Percentiles rank a stretch among this genome's conserved stretches.
Conservation (phyloP, 2,113 vertebrate genomes). For the Myotis lucifugus region DNA sequence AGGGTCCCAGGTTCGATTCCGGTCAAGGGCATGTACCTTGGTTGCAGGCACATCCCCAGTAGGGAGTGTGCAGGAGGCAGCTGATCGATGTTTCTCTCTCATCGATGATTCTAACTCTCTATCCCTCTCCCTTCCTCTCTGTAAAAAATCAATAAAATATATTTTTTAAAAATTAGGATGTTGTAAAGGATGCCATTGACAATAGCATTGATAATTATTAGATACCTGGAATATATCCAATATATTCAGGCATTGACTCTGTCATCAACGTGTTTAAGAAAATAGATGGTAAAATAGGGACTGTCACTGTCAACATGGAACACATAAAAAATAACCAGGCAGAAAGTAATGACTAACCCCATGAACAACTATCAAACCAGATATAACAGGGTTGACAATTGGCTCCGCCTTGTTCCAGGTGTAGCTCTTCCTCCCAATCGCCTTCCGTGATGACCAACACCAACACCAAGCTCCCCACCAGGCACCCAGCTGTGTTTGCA, state of each 20-base stretch:
- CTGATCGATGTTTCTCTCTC: no score
- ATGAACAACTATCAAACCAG: neutral
- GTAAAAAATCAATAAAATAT: no score
- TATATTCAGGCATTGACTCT: neutral
- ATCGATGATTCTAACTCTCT: no score
- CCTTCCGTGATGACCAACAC: neutral
- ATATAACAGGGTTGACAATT: neutral
- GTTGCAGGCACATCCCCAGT: no score
- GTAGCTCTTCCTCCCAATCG: neutral
- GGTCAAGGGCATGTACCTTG: no score
- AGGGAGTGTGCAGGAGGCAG: no score
- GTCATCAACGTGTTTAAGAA: neutral
- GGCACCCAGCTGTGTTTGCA: neutral
- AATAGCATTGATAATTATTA: neutral
- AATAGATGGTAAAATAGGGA: no score
- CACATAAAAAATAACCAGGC: neutral
- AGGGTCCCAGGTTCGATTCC: no score
- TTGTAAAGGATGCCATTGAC: neutral
- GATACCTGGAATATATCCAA: neutral
- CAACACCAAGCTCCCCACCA: neutral
- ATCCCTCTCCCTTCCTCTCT: no score
- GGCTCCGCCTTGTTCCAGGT: neutral
- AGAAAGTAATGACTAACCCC: neutral
- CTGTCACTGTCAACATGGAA: neutral
- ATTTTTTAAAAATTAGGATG: neutral